These are phyloP conservation scores for Neodiprion lecontei DNA, from an alignment of 1,140 invertebrate species.

Conservation along the genomic window DNA sequence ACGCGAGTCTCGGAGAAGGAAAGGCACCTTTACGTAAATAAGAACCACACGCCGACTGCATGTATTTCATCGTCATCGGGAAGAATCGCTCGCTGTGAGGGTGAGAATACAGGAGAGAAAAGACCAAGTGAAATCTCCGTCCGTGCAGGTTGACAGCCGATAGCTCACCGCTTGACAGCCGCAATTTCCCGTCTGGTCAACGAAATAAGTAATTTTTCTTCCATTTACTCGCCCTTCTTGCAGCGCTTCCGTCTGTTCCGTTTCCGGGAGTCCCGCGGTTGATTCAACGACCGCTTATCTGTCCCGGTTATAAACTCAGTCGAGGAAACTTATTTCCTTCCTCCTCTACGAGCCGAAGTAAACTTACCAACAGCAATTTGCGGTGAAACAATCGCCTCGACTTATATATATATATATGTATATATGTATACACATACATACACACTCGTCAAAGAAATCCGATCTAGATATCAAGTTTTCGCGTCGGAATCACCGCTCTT, in stretches of 20 bases:
- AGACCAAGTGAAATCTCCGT: background rate
- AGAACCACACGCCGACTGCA: conserved; percentile 25
- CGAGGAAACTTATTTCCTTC: background rate
- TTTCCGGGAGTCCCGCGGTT: background rate
- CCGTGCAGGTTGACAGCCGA: background rate
- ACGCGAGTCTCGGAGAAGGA: conserved; percentile 30
- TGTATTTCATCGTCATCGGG: background rate
- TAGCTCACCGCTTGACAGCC: background rate
- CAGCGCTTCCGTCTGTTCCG: background rate
- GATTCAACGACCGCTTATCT: background rate
- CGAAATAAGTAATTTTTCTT: background rate
- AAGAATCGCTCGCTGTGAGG: background rate
- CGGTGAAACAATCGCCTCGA: background rate
- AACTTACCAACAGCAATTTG: background rate
- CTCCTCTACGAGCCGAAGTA: background rate
- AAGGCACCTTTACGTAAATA: conserved; percentile 34
- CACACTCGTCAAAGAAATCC: background rate
- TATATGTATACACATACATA: too few species aligned
- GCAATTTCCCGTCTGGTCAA: conserved; percentile 1
- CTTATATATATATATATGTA: too few species aligned
- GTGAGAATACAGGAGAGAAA: background rate
- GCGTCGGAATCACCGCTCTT: background rate
- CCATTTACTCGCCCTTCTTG: background rate
- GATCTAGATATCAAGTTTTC: background rate
- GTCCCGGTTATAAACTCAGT: too few species aligned